Base-by-base conservation (phyloP, 2,888 invertebrate genomes). In the Protodeltote pygarga region DNA sequence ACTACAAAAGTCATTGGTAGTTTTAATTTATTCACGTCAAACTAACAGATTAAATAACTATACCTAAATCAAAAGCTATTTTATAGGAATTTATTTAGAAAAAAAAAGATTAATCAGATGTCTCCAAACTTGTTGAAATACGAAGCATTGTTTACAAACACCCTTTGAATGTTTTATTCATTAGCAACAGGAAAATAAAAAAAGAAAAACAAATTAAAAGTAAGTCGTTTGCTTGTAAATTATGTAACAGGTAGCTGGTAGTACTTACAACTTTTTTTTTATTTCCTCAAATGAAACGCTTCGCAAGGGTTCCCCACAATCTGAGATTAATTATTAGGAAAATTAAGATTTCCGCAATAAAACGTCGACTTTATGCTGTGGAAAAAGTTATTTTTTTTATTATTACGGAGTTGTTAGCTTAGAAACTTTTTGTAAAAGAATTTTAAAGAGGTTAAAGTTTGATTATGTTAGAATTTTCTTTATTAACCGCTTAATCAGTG, bases 261-360 rank as follows among this genome's bases (percentile, higher is more conserved):
- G 35, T 48, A 46, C 35, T 44, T 44, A 47, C 4, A 46, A 47
- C 34, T 48, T 48, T 39, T 50, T 63, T 48, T 34, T 48, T 42
- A 27, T 52, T 58, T 38, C 6, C 14, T 20, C 24, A 11, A 42
- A 49, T 33, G 14, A 51, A 59, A 59, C 37, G 46, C 23, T 55
- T 59, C 29, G 40, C 42, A 52, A 54, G 37, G 44, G 53, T 34
- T 60, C 50, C 47, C 62, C 63, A 46, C 58, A 60, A 65, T 65
- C 44, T 48, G 50, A 65, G 60, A 70, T 67, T 73, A 68, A 74
- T 74, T 68, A 71, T 66, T 67, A 66, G 58, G 53, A 68, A 70
- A 66, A 73, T 67, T 65, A 61, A 63, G 66, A 65, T 60, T 69
- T 67, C 28, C 37, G 44, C 29, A 57, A 54, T 53, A 63, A 70